A percentile compares a stretch with the other conserved stretches of the same genome.
Conservation (phyloP, 2,888 invertebrate species). For the Miltochrista miniata region DNA sequence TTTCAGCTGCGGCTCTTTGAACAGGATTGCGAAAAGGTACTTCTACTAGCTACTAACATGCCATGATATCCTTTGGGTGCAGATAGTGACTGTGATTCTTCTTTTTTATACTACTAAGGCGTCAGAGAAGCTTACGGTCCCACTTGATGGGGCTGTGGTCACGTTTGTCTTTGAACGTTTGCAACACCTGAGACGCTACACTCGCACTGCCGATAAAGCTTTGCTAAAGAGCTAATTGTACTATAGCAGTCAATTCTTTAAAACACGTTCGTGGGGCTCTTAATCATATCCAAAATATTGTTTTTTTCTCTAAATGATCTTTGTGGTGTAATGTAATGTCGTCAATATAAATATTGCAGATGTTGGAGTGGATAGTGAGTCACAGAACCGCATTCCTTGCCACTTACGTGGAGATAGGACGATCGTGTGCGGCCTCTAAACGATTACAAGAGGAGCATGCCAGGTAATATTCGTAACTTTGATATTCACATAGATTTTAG, state of each 20-base stretch:
- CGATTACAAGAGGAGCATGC: slow-evolving; percentile 97
- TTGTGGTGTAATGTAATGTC: not conserved
- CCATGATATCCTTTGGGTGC: too few relatives aligned
- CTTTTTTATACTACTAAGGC: too few relatives aligned
- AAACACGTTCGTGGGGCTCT: too few relatives aligned
- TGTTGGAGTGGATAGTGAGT: slow-evolving; percentile 99
- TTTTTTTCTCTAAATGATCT: not conserved
- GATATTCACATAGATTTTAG: too few relatives aligned
- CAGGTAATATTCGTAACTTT: slow-evolving; percentile 60
- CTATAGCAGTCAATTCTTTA: too few relatives aligned
- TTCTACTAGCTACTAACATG: not conserved
- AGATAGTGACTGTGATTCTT: too few relatives aligned
- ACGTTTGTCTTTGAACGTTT: too few relatives aligned
- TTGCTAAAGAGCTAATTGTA: too few relatives aligned
- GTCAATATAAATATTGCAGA: slow-evolving; percentile 74
- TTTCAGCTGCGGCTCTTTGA: slow-evolving; percentile 97
- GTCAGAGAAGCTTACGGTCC: too few relatives aligned
- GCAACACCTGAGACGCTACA: too few relatives aligned
- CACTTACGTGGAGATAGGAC: slow-evolving; percentile 98
- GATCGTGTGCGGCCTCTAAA: slow-evolving; percentile 94
- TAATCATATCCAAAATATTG: not conserved
- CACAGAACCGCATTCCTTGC: slow-evolving; percentile 97
- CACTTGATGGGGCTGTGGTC: too few relatives aligned
- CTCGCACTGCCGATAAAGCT: too few relatives aligned
- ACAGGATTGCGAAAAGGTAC: slow-evolving; percentile 98